Evolutionary conservation across 2,888 invertebrate species (phyloP).

Genomic region (Mythimna impura): DNA sequence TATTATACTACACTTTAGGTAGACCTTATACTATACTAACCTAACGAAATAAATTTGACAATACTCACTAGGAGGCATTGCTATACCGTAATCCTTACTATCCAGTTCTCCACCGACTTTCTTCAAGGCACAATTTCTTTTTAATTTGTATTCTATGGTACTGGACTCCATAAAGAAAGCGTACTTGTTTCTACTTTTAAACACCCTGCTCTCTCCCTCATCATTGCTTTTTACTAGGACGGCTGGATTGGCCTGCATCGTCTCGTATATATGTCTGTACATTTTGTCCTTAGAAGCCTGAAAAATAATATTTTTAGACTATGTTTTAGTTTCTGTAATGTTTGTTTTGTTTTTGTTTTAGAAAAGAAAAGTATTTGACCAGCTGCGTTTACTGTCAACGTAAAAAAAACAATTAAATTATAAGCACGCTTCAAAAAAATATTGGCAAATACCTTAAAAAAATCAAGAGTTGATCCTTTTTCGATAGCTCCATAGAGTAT

Average conservation of each 20-base stretch:
- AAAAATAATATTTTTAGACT: slow-evolving; percentile 51
- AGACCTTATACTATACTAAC: too few relatives aligned
- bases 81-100: slow-evolving; percentile 96
- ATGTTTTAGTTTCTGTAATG: neutral
- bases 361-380: neutral
- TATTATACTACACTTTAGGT: too few relatives aligned
- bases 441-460: slow-evolving; percentile 91
- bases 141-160: slow-evolving; percentile 96
- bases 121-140: slow-evolving; percentile 94
- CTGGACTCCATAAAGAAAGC: slow-evolving; percentile 99
- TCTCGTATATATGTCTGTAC: slow-evolving; percentile 97
- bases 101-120: slow-evolving; percentile 96
- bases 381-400: too few relatives aligned
- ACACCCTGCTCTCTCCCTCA: slow-evolving; percentile 96
- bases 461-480: slow-evolving; percentile 96
- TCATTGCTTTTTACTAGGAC: slow-evolving; percentile 94
- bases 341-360: too few relatives aligned
- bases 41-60: neutral
- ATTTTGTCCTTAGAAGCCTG: slow-evolving; percentile 95
- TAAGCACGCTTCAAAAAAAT: too few relatives aligned
- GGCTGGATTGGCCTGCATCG: slow-evolving; percentile 95
- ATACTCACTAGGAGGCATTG: slow-evolving; percentile 94
- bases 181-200: slow-evolving; percentile 90
- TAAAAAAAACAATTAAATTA: neutral
- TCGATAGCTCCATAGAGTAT: slow-evolving; percentile 97